These are phyloP conservation scores for Heterodera filipjevi DNA, from an alignment of 2,888 invertebrate genomes.

Conservation along the genomic window DNA sequence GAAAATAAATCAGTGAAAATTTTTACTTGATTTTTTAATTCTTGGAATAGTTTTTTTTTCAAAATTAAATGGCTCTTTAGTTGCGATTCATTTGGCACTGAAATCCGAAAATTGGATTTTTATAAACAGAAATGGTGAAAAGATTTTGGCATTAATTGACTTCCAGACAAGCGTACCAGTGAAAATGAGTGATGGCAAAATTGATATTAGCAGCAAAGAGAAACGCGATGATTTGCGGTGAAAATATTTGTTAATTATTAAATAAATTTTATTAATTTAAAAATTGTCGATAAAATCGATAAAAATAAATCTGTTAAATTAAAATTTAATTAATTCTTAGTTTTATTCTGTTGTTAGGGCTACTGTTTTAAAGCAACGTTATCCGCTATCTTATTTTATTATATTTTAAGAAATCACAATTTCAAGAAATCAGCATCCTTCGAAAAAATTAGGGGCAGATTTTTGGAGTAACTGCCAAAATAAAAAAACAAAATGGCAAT, in stretches of 20 bases:
- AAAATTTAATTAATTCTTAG: no score
- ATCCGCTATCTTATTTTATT: no score
- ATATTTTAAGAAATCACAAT: no score
- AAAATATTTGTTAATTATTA: neutral
- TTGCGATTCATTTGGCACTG: neutral
- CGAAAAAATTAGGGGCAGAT: no score
- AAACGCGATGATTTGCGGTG: neutral
- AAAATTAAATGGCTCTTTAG: neutral
- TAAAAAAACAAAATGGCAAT: no score
- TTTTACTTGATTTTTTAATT: neutral
- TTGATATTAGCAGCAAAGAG: neutral
- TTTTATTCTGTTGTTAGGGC: no score
- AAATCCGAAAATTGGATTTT: slow-evolving; percentile 7
- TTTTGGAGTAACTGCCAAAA: no score
- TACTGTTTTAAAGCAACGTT: no score
- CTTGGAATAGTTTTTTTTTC: neutral
- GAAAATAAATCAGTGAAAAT: neutral
- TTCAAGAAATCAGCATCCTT: no score
- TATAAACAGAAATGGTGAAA: neutral
- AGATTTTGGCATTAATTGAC: neutral
- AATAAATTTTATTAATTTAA: neutral
- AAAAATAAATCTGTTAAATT: no score
- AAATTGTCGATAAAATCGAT: no score
- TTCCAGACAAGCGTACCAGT: neutral
- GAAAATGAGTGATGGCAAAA: neutral